phyloP scores from a whole-genome alignment of 2,113 vertebrate species.

The cattle (Bos taurus) region ARS-UCD2.0 NC_037336.1:18672001-18672500 shows the following conservation, averaged over 20 bases:
- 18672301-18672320: background rate
- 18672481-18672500: background rate
- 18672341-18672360: background rate
- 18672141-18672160: constrained; percentile 16
- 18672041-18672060: background rate
- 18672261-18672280: background rate
- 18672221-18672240: background rate
- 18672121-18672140: background rate
- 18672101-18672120: background rate
- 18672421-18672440: background rate
- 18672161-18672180: background rate
- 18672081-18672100: background rate
- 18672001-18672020: background rate
- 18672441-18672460: background rate
- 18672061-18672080: background rate
- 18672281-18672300: background rate
- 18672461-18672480: background rate
- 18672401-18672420: constrained; percentile 16
- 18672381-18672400: constrained; percentile 13
- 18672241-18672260: background rate
- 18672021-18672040: background rate
- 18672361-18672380: background rate
- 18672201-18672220: background rate
- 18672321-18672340: background rate
- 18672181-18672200: background rate